phyloP scores from a whole-genome alignment of 2,888 invertebrate species.

The Hydrotaea diabolus region DNA sequence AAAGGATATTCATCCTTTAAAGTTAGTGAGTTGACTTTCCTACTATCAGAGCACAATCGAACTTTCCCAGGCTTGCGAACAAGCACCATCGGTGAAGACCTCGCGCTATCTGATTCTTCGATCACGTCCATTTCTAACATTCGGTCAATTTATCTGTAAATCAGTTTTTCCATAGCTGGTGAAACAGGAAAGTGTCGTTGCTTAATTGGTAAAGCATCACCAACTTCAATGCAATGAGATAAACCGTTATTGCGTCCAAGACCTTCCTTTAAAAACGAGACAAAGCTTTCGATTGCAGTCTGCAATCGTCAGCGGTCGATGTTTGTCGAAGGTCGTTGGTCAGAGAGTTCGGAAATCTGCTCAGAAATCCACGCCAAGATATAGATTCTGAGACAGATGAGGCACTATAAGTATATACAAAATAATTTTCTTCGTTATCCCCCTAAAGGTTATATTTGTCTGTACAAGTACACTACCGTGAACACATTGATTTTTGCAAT shows the following conservation, averaged over 20 bases:
- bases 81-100: conserved; percentile 73
- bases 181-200: conserved; percentile 65
- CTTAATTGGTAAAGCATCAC: conserved; percentile 60
- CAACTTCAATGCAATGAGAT: no score
- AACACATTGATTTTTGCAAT: no score
- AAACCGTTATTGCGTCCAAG: conserved; percentile 61
- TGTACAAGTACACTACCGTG: no score
- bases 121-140: no score
- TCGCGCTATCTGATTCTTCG: conserved; percentile 72
- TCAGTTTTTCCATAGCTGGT: conserved; percentile 46
- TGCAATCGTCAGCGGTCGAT: background rate
- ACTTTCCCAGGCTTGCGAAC: conserved; percentile 70
- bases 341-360: no score
- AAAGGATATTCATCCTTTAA: conserved; percentile 62
- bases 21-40: conserved; percentile 72
- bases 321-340: no score
- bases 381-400: no score
- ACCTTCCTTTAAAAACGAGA: conserved; percentile 49
- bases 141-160: conserved; percentile 71
- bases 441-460: no score
- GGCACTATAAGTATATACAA: no score
- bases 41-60: conserved; percentile 71
- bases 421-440: no score
- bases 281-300: conserved; percentile 44
- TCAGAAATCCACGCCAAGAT: no score